Evolutionary conservation across 2,888 invertebrate species (phyloP), one percentile per base, ranked within the genome.

Genomic region (Drosophila maculinotata): DNA sequence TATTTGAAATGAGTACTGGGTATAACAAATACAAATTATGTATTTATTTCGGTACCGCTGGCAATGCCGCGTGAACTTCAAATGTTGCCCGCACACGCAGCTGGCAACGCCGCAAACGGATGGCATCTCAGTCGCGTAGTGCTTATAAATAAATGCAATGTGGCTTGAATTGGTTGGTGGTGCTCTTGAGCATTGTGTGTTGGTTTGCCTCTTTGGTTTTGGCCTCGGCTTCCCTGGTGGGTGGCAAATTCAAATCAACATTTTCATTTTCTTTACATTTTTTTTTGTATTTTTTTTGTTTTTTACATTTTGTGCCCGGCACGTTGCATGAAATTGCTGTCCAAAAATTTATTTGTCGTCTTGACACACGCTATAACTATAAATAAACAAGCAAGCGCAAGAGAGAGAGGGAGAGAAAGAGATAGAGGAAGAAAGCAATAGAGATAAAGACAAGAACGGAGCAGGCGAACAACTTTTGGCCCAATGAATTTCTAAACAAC

Each of bases 401-500:
- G 39, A 10, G 7, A 36, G 20, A 0, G 42, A 30, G 35, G 25
- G 30, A 25, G 39, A 4, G 9, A 41, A 47, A 7, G 7, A 10
- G 30, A 30, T 9, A 7, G 14, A 15, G 15, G 9, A 25, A 44
- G 33, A 8, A 3, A 36, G 9, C 2, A 15, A 15, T 9, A n/a
- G 15, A 48, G 15, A 14, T 9, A 53, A 10, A 17, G 12, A 10
- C 26, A 26, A 10, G 20, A 23, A 39, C 31, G 7, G 26, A 51
- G 33, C 42, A 45, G 49, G 48, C 48, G 38, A 42, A 52, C 51
- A 78, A 67, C 62, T 69, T 71, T 76, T 70, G 69, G 67, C 53
- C 66, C 80, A 76, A 74, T 80, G 83, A 80, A 80, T 83, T 79
- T 76, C 72, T 65, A 74, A 78, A 57, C 86, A 80, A 78, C 68